Conservation (phyloP, 2,888 invertebrate genomes). For the Cosmopolites sordidus region DNA sequence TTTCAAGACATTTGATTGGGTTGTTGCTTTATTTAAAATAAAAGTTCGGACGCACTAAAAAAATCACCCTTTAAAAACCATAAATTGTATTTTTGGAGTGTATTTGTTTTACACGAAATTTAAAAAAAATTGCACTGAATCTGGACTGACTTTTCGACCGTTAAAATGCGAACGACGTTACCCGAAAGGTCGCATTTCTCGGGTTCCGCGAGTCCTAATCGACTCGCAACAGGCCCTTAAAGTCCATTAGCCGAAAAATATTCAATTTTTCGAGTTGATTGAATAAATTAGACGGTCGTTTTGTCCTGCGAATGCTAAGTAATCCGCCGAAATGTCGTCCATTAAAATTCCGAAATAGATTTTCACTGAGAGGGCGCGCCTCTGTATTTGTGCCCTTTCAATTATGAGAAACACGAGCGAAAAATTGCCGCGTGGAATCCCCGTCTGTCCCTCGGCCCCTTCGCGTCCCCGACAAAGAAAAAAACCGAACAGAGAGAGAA, state of each 20-base stretch:
- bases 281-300: conserved; percentile 36
- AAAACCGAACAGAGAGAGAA: too few relatives aligned
- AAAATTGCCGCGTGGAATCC: not conserved
- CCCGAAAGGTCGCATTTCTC: not conserved
- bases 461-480: too few relatives aligned
- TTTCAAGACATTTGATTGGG: too few relatives aligned
- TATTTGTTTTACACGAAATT: too few relatives aligned
- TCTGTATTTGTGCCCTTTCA: conserved; percentile 17
- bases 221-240: not conserved
- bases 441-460: too few relatives aligned
- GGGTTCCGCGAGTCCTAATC: not conserved
- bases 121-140: too few relatives aligned
- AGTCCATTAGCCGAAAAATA: conserved; percentile 22
- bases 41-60: too few relatives aligned
- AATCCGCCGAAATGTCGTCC: conserved; percentile 36
- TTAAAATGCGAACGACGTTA: conserved; percentile 4
- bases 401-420: conserved; percentile 35
- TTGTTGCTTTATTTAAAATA: too few relatives aligned
- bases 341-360: conserved; percentile 39
- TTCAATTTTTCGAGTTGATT: conserved; percentile 30
- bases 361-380: conserved; percentile 30
- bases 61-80: too few relatives aligned
- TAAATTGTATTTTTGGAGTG: too few relatives aligned
- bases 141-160: too few relatives aligned
- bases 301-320: conserved; percentile 34